phyloP scores from a whole-genome alignment of 2,113 vertebrate genomes.

The Pterocles burchelli region DNA sequence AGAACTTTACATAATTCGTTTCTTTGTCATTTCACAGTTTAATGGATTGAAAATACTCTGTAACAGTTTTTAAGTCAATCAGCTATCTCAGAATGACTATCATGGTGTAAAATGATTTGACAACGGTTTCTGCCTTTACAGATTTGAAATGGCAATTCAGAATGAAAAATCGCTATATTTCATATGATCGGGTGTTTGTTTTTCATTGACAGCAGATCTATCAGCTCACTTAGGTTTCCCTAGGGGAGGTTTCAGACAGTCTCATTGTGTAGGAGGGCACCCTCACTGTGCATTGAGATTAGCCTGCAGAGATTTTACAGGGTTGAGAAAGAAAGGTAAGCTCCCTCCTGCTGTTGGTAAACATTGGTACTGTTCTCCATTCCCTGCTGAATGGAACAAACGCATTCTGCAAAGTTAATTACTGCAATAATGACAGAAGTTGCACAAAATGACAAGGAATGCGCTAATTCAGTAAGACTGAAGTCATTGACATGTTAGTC shows the following conservation, averaged over 20 bases:
- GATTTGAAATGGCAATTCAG: neutral
- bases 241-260: constrained; percentile 14
- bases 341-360: constrained; percentile 66
- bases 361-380: constrained; percentile 66
- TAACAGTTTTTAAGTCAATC: neutral
- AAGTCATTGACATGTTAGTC: constrained; percentile 37
- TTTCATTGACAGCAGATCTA: constrained; percentile 45
- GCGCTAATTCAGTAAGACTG: constrained; percentile 42
- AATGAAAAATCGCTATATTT: constrained; percentile 5
- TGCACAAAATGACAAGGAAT: constrained; percentile 49
- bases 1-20: neutral
- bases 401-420: constrained; percentile 63
- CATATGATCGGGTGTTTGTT: neutral
- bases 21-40: neutral
- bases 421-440: constrained; percentile 64
- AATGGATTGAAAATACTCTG: neutral
- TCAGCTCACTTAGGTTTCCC: neutral
- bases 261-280: constrained; percentile 50
- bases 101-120: neutral
- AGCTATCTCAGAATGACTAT: neutral
- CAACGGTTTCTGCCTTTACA: neutral
- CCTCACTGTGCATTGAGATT: constrained; percentile 30
- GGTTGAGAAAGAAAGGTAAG: constrained; percentile 71
- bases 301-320: constrained; percentile 27
- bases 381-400: constrained; percentile 49